A percentile compares a stretch with the other conserved stretches of the same genome.
phyloP scores from a whole-genome alignment of 1,140 invertebrate genomes.

The Antheraea mylitta region DNA sequence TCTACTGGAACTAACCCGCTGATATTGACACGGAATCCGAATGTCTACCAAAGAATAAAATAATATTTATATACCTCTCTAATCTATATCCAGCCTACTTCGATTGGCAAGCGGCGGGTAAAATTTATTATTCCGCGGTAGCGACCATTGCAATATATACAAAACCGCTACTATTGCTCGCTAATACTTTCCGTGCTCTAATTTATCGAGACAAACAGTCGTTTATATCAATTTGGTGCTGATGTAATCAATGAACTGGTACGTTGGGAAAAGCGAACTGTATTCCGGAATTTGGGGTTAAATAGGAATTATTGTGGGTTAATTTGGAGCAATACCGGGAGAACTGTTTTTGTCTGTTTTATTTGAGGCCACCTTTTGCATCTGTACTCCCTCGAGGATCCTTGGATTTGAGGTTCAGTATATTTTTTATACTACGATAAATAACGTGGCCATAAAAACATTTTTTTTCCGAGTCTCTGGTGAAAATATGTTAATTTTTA shows the following conservation, averaged over 20 bases:
- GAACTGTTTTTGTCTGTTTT: background rate
- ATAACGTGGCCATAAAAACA: too few relatives aligned
- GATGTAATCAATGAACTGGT: conserved; percentile 37
- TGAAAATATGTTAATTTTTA: too few relatives aligned
- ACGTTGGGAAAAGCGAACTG: background rate
- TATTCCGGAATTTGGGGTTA: background rate
- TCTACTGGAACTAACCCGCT: too few relatives aligned
- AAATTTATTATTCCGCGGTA: conserved; percentile 9
- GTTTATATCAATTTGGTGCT: conserved; percentile 49
- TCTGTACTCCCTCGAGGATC: background rate
- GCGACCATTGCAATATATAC: conserved; percentile 7
- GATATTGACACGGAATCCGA: background rate
- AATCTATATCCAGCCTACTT: background rate
- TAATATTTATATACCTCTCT: too few relatives aligned
- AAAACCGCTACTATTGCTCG: background rate
- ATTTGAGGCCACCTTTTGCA: background rate
- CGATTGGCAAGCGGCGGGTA: background rate
- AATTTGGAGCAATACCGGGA: background rate
- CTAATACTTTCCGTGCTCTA: conserved; percentile 31
- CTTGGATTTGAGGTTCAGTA: too few relatives aligned
- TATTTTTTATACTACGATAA: too few relatives aligned
- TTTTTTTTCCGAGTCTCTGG: too few relatives aligned
- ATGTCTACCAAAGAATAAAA: too few relatives aligned
- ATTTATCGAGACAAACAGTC: conserved; percentile 45
- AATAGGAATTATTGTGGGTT: background rate